A percentile compares a stretch with the other conserved stretches of the same genome.
phyloP scores from a whole-genome alignment of 2,888 invertebrate genomes.

The Elegia similella region DNA sequence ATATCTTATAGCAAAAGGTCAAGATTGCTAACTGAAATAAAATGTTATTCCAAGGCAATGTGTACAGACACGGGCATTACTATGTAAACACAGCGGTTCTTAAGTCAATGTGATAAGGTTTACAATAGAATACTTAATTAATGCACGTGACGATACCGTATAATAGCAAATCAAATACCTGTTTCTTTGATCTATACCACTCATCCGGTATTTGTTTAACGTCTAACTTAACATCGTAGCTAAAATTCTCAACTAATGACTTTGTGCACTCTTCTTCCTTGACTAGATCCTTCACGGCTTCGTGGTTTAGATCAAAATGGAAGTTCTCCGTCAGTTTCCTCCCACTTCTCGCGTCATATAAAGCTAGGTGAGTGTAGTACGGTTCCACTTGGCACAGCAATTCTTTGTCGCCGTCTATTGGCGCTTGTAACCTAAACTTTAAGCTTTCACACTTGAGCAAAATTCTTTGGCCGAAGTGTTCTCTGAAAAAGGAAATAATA shows the following conservation, averaged over 20 bases:
- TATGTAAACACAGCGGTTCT: too few relatives aligned
- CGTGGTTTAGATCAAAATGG: constrained; percentile 92
- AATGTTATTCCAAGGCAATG: too few relatives aligned
- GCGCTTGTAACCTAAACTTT: constrained; percentile 91
- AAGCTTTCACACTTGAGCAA: constrained; percentile 91
- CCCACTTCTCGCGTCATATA: constrained; percentile 94
- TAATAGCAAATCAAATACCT: constrained; percentile 77
- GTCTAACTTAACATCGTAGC: constrained; percentile 82
- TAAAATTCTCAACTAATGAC: constrained; percentile 76
- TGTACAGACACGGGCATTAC: too few relatives aligned
- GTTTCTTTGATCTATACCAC: constrained; percentile 86
- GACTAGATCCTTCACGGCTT: constrained; percentile 83
- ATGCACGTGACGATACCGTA: too few relatives aligned
- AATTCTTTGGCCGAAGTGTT: constrained; percentile 93
- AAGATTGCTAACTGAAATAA: too few relatives aligned
- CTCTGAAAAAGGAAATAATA: constrained; percentile 72
- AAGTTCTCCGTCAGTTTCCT: constrained; percentile 96
- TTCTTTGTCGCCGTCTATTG: constrained; percentile 88
- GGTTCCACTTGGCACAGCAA: constrained; percentile 94
- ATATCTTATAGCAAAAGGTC: too few relatives aligned
- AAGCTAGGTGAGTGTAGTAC: constrained; percentile 92
- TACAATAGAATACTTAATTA: too few relatives aligned
- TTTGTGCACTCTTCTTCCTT: constrained; percentile 70
- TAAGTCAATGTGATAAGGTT: too few relatives aligned
- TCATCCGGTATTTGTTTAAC: constrained; percentile 87